Percentiles rank a stretch among this genome's conserved stretches.
phyloP scores from a whole-genome alignment of 1,140 invertebrate species.

The Conopomorpha cramerella region DNA sequence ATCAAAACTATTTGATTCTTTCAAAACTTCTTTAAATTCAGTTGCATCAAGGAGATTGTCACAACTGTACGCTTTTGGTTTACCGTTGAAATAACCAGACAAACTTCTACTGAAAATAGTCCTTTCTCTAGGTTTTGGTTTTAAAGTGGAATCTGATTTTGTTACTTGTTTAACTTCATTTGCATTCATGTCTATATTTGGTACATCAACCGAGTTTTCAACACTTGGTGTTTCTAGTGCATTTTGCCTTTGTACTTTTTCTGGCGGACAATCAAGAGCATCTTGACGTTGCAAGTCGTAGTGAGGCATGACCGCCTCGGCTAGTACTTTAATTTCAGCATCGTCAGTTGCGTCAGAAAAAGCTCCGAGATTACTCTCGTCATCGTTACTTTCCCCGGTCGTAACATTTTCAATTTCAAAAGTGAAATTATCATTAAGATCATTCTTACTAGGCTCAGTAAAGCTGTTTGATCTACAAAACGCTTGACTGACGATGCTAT shows the following conservation, averaged over 20 bases:
- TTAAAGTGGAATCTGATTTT: constrained; percentile 23
- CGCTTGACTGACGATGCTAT: constrained; percentile 34
- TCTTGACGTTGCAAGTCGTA: constrained; percentile 28
- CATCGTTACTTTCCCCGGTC: constrained; percentile 35
- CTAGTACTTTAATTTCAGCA: constrained; percentile 10
- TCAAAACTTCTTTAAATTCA: constrained; percentile 31
- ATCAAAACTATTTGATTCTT: constrained; percentile 43
- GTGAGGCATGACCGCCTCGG: constrained; percentile 17
- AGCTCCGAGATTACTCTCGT: constrained; percentile 10
- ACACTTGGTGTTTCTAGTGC: constrained; percentile 13
- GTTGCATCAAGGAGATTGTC: constrained; percentile 31
- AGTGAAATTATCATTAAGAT: constrained; percentile 14
- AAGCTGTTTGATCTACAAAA: constrained; percentile 25
- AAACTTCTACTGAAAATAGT: constrained; percentile 32
- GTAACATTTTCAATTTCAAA: constrained; percentile 38
- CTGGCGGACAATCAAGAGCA: constrained; percentile 18
- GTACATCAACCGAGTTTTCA: constrained; percentile 1
- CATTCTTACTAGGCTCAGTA: constrained; percentile 9
- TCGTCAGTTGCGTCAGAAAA: constrained; percentile 5
- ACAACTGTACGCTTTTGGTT: constrained; percentile 40
- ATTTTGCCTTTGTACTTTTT: constrained; percentile 19
- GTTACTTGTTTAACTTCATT: constrained; percentile 11
- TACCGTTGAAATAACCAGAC: constrained; percentile 30
- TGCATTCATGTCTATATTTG: constrained; percentile 1
- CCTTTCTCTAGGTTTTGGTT: constrained; percentile 12